A percentile compares a stretch with the other conserved stretches of the same genome.
Evolutionary conservation across 1,140 invertebrate genomes (phyloP).

Genomic region (Euborellia annulipes): DNA sequence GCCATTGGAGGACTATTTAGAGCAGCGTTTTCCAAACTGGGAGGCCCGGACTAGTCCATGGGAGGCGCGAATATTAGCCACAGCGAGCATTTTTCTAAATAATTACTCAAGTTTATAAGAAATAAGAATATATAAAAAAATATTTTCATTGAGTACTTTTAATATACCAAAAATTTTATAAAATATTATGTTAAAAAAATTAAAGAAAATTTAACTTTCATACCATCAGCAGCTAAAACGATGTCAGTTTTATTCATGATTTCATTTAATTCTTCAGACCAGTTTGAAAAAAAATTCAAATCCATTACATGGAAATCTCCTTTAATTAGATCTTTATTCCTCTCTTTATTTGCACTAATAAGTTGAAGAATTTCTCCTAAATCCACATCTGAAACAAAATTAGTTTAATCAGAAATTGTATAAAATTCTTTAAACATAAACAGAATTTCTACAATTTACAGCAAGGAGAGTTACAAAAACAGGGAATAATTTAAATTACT

Average conservation of each 20-base stretch:
- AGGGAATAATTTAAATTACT: background rate
- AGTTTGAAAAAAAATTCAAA: slow-evolving; percentile 49
- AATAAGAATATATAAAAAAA: background rate
- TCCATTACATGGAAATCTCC: slow-evolving; percentile 32
- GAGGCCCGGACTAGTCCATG: too few relatives aligned
- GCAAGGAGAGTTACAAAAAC: too few relatives aligned
- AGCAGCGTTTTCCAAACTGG: too few relatives aligned
- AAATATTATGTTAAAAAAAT: background rate
- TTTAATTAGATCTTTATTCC: slow-evolving; percentile 40
- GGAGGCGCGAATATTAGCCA: too few relatives aligned
- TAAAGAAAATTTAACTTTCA: background rate
- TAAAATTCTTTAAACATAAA: background rate
- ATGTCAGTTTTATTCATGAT: slow-evolving; percentile 31
- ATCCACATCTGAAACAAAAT: slow-evolving; percentile 49
- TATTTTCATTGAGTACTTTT: background rate
- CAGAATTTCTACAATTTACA: slow-evolving; percentile 8
- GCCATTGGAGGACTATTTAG: too few relatives aligned
- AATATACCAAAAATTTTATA: background rate
- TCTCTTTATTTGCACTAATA: slow-evolving; percentile 48
- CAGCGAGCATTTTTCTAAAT: background rate
- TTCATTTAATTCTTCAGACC: slow-evolving; percentile 34
- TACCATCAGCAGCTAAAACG: slow-evolving; percentile 20
- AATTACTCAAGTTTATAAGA: background rate
- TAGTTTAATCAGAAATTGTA: background rate
- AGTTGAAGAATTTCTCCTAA: slow-evolving; percentile 53